phyloP scores from a whole-genome alignment of 1,140 invertebrate species.

The Hypothenemus hampei region DNA sequence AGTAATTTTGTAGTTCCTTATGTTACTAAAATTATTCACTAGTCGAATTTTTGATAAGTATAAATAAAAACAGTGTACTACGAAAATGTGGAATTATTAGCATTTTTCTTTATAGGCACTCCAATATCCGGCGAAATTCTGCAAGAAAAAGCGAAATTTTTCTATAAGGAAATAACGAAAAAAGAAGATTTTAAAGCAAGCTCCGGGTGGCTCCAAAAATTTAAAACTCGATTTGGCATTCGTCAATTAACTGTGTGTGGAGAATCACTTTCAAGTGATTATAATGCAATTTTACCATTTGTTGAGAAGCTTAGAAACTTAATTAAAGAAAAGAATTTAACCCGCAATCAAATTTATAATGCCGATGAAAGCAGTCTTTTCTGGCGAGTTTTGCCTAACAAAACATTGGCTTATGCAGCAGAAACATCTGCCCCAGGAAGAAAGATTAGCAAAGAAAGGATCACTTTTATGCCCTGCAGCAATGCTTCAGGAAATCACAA shows the following conservation, averaged over 20 bases:
- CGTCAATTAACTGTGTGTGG: slow-evolving; percentile 17
- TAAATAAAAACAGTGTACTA: no score
- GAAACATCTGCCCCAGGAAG: slow-evolving; percentile 40
- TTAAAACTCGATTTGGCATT: slow-evolving; percentile 17
- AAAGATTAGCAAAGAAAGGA: slow-evolving; percentile 42
- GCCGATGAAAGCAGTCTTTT: slow-evolving; percentile 44
- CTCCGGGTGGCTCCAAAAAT: slow-evolving; percentile 8
- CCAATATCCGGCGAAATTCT: no score
- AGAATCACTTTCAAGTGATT: slow-evolving; percentile 17
- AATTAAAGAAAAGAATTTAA: neutral
- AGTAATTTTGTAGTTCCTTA: no score
- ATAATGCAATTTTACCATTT: neutral
- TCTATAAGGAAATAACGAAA: no score
- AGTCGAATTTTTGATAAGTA: no score
- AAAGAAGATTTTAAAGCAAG: slow-evolving; percentile 18
- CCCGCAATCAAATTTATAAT: slow-evolving; percentile 40
- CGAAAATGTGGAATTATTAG: no score
- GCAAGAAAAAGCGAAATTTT: no score
- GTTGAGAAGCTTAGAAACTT: neutral
- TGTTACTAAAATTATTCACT: no score
- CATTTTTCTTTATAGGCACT: no score
- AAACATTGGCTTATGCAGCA: slow-evolving; percentile 37
- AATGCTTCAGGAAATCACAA: slow-evolving; percentile 43
- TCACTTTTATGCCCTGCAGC: slow-evolving; percentile 42
- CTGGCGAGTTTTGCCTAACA: slow-evolving; percentile 37